Percentiles rank a stretch among this genome's conserved stretches.
Evolutionary conservation across 35 echinoderm and acorn worm species (phyloP).

Genomic region (Acanthaster planci): DNA sequence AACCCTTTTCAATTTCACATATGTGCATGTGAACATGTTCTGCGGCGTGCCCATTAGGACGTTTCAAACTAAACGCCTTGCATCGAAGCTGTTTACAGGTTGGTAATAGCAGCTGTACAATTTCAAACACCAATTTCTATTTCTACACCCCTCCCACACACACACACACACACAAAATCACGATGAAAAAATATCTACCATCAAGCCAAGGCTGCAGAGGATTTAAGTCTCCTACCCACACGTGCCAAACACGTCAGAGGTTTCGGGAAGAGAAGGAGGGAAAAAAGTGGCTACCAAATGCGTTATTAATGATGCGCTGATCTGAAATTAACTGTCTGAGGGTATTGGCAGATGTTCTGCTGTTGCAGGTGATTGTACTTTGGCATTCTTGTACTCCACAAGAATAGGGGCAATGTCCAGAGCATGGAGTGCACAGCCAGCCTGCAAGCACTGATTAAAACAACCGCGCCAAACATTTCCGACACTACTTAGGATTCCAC

Average conservation of each 20-base stretch:
- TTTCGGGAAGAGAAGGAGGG: not conserved
- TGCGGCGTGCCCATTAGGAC: too few species aligned
- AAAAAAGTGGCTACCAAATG: not conserved
- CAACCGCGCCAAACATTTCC: not conserved
- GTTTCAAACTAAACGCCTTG: too few species aligned
- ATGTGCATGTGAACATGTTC: too few species aligned
- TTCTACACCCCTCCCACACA: too few species aligned
- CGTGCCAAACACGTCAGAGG: conserved; percentile 4
- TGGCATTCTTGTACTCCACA: not conserved
- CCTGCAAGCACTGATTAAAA: not conserved
- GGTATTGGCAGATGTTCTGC: conserved; percentile 24
- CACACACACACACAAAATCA: too few species aligned
- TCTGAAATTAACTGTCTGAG: conserved; percentile 29
- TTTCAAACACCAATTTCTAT: too few species aligned
- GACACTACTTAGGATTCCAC: not conserved
- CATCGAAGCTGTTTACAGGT: too few species aligned
- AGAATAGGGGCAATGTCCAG: conserved; percentile 11
- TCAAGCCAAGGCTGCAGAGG: too few species aligned
- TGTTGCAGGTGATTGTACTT: conserved; percentile 34
- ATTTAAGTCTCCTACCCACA: not conserved
- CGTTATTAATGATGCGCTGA: conserved; percentile 33
- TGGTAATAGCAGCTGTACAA: too few species aligned
- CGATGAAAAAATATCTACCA: too few species aligned
- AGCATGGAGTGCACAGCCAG: not conserved
- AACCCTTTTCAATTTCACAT: too few species aligned